Base-by-base conservation (phyloP, 2,888 invertebrate genomes). In the Hermaeophaga mercurialis region DNA sequence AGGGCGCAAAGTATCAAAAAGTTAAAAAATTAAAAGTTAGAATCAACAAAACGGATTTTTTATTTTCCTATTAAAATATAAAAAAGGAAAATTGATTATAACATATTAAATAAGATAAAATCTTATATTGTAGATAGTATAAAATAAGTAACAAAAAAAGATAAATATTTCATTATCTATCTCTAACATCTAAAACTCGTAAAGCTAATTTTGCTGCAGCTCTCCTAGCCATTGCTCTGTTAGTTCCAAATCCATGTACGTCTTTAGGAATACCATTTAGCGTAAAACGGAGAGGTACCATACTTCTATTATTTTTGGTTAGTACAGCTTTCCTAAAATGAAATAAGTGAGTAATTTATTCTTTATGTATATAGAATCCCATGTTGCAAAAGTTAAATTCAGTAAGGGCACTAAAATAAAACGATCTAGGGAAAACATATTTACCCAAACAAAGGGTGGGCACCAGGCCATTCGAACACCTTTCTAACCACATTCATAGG, bases 401-500 rank as follows among this genome's bases (percentile, higher is more conserved):
- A n/a, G 22, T 22, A 22, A 22, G 22, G 6, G 22, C 22, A n/a
- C n/a, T n/a, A n/a, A n/a, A n/a, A n/a, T n/a, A n/a, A 33, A 19
- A 24, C 28, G 17, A 31, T 28, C n/a, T 31, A 17, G n/a, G n/a
- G 12, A 45, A 54, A 45, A 53, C 5, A 38, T 39, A 59, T 85
- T 84, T 75, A 91, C 91, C 82, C 81, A 71, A 94, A 96, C 33
- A 70, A 69, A 0, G 94, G 88, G 53, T 87, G 84, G 1, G 89
- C 89, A 59, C 90, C 89, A 62, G 88, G 86, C 70, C 85, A 84
- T 78, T 99, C 98, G 66, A 89, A 80, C 1, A 99, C 76, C 64
- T 90, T 84, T 43, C 96, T 82, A n/a, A 98, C 87, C 0, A 95
- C 90, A 70, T 96, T 94, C 67, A 90, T 90, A 1, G 98, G 98